These are phyloP conservation scores for Xyrichtys novacula DNA, from an alignment of 2,797 vertebrate genomes.

Conservation along the genomic window DNA sequence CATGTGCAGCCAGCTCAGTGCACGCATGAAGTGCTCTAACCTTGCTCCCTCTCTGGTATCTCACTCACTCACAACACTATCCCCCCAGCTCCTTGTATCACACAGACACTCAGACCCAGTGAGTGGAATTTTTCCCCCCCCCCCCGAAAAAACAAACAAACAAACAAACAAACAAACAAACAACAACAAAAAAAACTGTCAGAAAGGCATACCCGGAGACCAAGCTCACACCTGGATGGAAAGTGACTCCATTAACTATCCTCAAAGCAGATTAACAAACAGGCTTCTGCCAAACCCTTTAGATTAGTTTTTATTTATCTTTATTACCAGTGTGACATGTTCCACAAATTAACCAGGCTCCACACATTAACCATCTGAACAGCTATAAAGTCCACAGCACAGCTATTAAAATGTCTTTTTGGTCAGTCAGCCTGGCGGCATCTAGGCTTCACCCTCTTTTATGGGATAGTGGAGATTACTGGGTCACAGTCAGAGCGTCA, in stretches of 20 bases:
- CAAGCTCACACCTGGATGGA: not conserved
- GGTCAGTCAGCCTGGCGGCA: not conserved
- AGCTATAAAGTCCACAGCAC: not conserved
- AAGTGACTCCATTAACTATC: not conserved
- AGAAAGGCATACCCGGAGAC: conserved; percentile 25
- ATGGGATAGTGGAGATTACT: conserved; percentile 24
- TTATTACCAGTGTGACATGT: not conserved
- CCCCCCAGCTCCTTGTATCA: conserved; percentile 25
- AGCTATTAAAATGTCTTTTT: conserved; percentile 14
- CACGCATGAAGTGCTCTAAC: conserved; percentile 17
- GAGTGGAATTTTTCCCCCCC: conserved; percentile 25
- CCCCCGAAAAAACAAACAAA: too few species aligned
- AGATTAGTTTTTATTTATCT: not conserved
- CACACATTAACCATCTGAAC: too few species aligned
- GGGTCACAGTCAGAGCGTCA: conserved; percentile 42
- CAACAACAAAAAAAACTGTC: too few species aligned
- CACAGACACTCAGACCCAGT: conserved; percentile 22
- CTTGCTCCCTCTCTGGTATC: conserved; percentile 10
- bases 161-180: too few species aligned
- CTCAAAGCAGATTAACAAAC: not conserved
- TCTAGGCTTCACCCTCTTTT: conserved; percentile 30
- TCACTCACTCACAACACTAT: conserved; percentile 1
- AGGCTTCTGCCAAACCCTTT: not conserved
- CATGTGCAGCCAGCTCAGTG: conserved; percentile 7
- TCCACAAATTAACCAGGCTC: not conserved